Base-by-base conservation (phyloP, 1,140 invertebrate genomes). In the Epicauta chinensis region DNA sequence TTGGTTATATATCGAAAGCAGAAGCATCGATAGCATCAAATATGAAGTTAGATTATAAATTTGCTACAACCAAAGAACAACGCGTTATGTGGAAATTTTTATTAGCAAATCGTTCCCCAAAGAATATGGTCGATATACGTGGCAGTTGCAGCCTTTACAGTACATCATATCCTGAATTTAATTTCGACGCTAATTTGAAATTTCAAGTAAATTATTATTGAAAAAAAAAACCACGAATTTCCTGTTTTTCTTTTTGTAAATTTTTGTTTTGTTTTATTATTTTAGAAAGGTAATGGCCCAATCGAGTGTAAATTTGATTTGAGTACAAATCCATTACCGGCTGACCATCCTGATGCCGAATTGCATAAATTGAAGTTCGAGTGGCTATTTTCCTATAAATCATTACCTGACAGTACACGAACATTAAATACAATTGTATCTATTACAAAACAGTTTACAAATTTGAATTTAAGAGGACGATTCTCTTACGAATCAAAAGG, bases 131-230 rank as follows among this genome's bases (percentile, higher is more conserved):
- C 35, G 63, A 70, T 3, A 55, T 67, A 17, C 41, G 77, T 34
- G 83, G 80, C 0, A 79, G 82, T 50, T 62, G 87, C 36, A 77
- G 81, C 30, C 68, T 90, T 34, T 75, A 81, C 14, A 86, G 84
- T 7, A 81, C 83, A 0, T 84, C 85, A 0, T 89, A 90, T 74
- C 83, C 86, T 0, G 77, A 82, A 41, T 77, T 87, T 5, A 87
- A 90, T 64, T 82, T 87, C 42, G 78, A 81, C 17, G 71, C 82
- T n/a, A 77, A 79, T 6, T 65, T 81, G 0, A 81, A 75, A 62
- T 84, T 83, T 62, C 73, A 76, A 67, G 80, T 81, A 68, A 70
- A 72, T 72, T 46, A 52, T 12, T 15, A 36, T 16, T 11, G 6
- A 31, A 31, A 37, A n/a, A 45, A n/a, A 41, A 47, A 46, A 29